phyloP scores from a whole-genome alignment of 1,140 invertebrate species.

The Trichonephila inaurata region DNA sequence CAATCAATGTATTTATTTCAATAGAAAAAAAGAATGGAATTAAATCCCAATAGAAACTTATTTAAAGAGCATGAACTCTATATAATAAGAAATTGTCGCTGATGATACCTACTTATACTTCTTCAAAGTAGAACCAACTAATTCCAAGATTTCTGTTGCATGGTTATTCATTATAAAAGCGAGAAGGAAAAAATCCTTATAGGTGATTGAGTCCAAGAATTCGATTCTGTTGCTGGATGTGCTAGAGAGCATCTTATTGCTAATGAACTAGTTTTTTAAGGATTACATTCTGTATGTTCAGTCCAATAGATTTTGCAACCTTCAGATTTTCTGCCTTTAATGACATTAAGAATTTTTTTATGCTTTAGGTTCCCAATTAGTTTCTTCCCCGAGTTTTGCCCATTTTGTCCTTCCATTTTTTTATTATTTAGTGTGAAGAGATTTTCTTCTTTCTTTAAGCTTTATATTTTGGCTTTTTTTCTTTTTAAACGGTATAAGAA shows the following conservation, averaged over 20 bases:
- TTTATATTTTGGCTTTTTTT: too few species aligned
- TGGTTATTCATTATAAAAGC: background rate
- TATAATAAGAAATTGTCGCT: too few species aligned
- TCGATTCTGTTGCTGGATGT: conserved; percentile 25
- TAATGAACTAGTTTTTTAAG: conserved; percentile 66
- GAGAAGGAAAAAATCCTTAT: background rate
- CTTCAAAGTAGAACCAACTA: too few species aligned
- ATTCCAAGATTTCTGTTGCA: too few species aligned
- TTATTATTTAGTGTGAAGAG: background rate
- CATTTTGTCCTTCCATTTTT: background rate
- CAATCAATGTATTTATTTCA: too few species aligned
- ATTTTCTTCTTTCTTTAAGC: too few species aligned
- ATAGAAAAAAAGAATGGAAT: too few species aligned
- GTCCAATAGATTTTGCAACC: conserved; percentile 34
- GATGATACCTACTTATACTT: too few species aligned
- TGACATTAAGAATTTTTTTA: conserved; percentile 42
- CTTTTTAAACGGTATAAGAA: too few species aligned
- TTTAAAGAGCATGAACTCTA: too few species aligned
- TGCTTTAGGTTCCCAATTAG: conserved; percentile 14
- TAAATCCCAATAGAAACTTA: too few species aligned
- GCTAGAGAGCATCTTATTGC: background rate
- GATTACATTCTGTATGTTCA: background rate
- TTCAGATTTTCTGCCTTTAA: conserved; percentile 45
- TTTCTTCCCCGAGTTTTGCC: background rate
- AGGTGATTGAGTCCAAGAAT: background rate